Base-by-base conservation (phyloP, 2,113 vertebrate species). In the Xenopus borealis region DNA sequence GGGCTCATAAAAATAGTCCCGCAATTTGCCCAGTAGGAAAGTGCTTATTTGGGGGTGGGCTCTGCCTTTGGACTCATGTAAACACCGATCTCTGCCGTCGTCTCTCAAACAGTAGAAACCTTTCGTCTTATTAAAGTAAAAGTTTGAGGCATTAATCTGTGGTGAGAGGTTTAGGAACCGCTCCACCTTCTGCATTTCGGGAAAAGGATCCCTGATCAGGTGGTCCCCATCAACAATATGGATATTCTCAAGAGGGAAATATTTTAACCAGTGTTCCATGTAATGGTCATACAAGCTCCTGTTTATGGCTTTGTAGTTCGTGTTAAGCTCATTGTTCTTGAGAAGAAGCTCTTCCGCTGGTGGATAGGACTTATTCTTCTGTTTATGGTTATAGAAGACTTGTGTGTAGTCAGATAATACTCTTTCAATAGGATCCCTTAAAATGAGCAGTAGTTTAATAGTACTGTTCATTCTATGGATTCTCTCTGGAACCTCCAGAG, bases 401-500 rank as follows among this genome's bases (percentile, higher is more conserved):
- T 99, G 97, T 9, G 96, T 98, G 84, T 99, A 99, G 87, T 99
- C 97, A 0, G 97, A 98, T 10, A 99, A 89, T 69, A 99, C 94
- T 50, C 97, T 91, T 84, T 97, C 95, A 0, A 93, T 94, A 4
- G 97, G 97, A 81, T 99, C 95, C 55, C 97, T 88, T 79, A 99
- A 91, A 83, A 99, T 99, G 62, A 99, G 93, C 75, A 99, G 89
- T 59, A 99, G 91, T 80, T 91, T 92, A 70, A 93, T 91, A 67
- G 88, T 81, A 0, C 92, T 91, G 83, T 93, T 94, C 94, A 96
- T 94, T 71, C 82, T 84, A 75, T 93, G 85, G 79, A 99, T 88
- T 40, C 96, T 91, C 82, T 90, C 90, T 40, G 97, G 96, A 79
- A 96, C 97, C 83, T 93, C 89, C 80, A 87, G 81, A 47, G 94